Percentiles rank a stretch among this genome's conserved stretches.
phyloP scores from a whole-genome alignment of 2,113 vertebrate genomes.

The Podocnemis expansa region DNA sequence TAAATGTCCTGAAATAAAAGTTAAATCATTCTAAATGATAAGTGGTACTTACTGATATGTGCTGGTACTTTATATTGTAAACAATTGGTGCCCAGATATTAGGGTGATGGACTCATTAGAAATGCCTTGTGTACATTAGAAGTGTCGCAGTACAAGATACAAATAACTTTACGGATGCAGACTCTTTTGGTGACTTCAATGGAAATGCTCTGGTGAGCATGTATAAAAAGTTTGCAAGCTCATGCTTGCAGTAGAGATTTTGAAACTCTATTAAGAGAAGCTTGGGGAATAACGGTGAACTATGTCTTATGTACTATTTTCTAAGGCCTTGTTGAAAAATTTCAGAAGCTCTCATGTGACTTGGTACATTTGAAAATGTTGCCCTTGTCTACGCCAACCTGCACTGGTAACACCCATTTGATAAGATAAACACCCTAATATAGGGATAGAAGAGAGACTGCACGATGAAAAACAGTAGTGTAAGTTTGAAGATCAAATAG shows the following conservation, averaged over 20 bases:
- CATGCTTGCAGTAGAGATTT: neutral
- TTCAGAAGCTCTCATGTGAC: neutral
- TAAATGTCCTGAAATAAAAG: neutral
- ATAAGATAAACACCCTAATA: neutral
- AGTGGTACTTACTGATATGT: neutral
- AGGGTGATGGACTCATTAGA: rapidly evolving
- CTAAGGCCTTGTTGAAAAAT: neutral
- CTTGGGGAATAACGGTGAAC: neutral
- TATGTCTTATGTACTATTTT: neutral
- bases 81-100: neutral
- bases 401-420: neutral
- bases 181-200: neutral
- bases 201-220: neutral
- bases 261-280: neutral
- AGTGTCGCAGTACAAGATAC: too few species aligned
- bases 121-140: neutral
- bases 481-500: neutral
- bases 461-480: neutral
- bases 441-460: neutral
- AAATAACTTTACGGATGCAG: neutral
- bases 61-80: neutral
- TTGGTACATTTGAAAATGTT: neutral
- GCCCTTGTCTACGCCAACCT: neutral
- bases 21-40: neutral
- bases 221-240: neutral